Base-by-base conservation (phyloP, 1,140 invertebrate genomes). In the Panagrolaimus sp. region DNA sequence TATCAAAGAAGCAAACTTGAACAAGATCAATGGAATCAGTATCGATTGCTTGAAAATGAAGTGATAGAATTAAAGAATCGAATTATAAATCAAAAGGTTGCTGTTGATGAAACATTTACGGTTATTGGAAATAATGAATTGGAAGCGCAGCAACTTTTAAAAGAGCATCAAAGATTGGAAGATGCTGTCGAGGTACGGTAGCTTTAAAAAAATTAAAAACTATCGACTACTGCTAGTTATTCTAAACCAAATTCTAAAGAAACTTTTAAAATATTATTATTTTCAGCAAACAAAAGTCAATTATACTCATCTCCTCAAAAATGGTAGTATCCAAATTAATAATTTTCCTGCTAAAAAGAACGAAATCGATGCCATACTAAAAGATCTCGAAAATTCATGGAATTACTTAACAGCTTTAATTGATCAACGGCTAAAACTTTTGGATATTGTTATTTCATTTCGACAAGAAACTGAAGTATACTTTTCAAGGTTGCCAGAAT, bases 281-380 rank as follows among this genome's bases (percentile, higher is more conserved):
- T 38, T 38, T 38, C 7, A 38, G 32, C 32, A 38, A 28, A 45
- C 69, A 38, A 65, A 77, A 46, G 64, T 74, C n/a, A 73, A 63
- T 26, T 76, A 76, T 21, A 69, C 72, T 17, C 70, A 76, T 46
- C 71, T 77, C 10, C 12, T 76, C 6, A 68, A 63, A 45, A 48
- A 67, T 17, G 76, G 74, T n/a, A 43, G 38, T 28, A 32, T 26
- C 3, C 21, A 21, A 24, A 46, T 45, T 1, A 38, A 43, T 26
- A 17, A 24, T 1, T 14, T 8, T 32, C 26, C 43, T 14, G 28
- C 43, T 24, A 43, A 28, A 21, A 58, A 47, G 12, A 21, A 5
- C 21, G n/a, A 67, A 64, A 63, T 75, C 26, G 73, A 69, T 43
- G 63, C 21, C 44, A 45, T 73, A 24, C 69, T 71, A 12, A 43